These are phyloP conservation scores for Scaptomyza caliginosa DNA, from an alignment of 2,888 invertebrate species.

Conservation along the genomic window DNA sequence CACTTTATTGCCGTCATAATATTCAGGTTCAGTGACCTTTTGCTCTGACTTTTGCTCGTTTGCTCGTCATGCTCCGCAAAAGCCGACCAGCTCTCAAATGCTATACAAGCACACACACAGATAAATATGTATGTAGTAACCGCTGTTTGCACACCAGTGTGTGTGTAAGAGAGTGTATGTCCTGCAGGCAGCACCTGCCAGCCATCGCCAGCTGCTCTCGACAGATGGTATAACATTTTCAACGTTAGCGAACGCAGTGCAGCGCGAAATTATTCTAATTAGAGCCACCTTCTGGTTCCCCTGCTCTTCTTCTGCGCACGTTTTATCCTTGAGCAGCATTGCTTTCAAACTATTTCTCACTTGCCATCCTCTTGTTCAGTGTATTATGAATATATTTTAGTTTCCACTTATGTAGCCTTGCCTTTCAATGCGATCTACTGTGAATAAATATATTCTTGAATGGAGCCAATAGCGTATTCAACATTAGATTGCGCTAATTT, in stretches of 20 bases:
- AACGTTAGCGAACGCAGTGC: slow-evolving; percentile 60
- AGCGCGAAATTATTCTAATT: slow-evolving; percentile 78
- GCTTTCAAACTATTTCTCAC: slow-evolving; percentile 20
- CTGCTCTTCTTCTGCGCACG: background rate
- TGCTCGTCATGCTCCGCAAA: slow-evolving; percentile 48
- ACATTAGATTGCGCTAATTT: slow-evolving; percentile 1
- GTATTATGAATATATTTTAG: slow-evolving; percentile 17
- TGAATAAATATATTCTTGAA: slow-evolving; percentile 35
- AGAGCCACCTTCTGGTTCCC: slow-evolving; percentile 23
- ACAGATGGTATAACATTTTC: slow-evolving; percentile 40
- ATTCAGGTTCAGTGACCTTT: slow-evolving; percentile 64
- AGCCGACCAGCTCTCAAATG: slow-evolving; percentile 34
- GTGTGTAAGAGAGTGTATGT: slow-evolving; percentile 36
- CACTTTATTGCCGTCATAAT: slow-evolving; percentile 36
- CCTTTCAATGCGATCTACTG: slow-evolving; percentile 18
- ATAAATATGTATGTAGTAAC: background rate
- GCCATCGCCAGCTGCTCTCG: slow-evolving; percentile 21
- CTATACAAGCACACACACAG: slow-evolving; percentile 4
- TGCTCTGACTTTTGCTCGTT: slow-evolving; percentile 67
- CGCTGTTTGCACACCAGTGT: slow-evolving; percentile 32
- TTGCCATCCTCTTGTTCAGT: slow-evolving; percentile 12
- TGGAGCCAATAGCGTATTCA: slow-evolving; percentile 37
- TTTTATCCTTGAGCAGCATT: slow-evolving; percentile 1
- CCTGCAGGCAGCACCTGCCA: slow-evolving; percentile 58
- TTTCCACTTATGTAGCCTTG: slow-evolving; percentile 28